phyloP scores from a whole-genome alignment of 2,113 vertebrate genomes.

The Hemibates koningsi region DNA sequence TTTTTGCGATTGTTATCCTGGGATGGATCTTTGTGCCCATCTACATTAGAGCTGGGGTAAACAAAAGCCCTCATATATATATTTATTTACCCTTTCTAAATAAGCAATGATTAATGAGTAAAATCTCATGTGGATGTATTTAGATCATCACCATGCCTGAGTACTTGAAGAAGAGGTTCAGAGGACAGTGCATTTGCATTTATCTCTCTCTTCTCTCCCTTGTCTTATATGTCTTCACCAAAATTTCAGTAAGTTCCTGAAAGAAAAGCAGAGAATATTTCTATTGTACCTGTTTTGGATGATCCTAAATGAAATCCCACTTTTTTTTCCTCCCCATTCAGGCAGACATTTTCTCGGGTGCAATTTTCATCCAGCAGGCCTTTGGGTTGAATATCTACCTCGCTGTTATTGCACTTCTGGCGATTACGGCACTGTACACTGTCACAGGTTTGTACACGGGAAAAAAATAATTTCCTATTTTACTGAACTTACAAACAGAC shows the following conservation, averaged over 20 bases:
- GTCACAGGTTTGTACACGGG: slow-evolving; percentile 80
- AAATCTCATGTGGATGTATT: neutral
- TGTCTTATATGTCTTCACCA: slow-evolving; percentile 89
- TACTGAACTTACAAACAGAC: neutral
- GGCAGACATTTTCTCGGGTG: slow-evolving; percentile 94
- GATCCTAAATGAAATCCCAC: slow-evolving; percentile 37
- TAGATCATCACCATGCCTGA: slow-evolving; percentile 98
- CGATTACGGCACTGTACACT: slow-evolving; percentile 88
- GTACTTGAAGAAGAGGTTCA: slow-evolving; percentile 91
- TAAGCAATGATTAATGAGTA: neutral
- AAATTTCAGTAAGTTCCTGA: slow-evolving; percentile 87
- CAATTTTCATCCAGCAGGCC: slow-evolving; percentile 90
- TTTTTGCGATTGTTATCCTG: slow-evolving; percentile 81
- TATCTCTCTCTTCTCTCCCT: slow-evolving; percentile 93
- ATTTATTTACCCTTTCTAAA: slow-evolving; percentile 21
- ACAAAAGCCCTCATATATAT: neutral
- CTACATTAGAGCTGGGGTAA: slow-evolving; percentile 94
- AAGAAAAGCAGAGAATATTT: neutral
- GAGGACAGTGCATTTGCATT: slow-evolving; percentile 86
- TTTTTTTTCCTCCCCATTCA: slow-evolving; percentile 18
- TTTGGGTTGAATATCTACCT: slow-evolving; percentile 86
- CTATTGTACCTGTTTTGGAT: slow-evolving; percentile 65
- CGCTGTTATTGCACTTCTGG: slow-evolving; percentile 82
- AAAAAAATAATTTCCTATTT: neutral
- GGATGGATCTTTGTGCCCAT: slow-evolving; percentile 97